These are phyloP conservation scores for Salvelinus fontinalis DNA, from an alignment of 2,113 vertebrate genomes.

Conservation along the genomic window DNA sequence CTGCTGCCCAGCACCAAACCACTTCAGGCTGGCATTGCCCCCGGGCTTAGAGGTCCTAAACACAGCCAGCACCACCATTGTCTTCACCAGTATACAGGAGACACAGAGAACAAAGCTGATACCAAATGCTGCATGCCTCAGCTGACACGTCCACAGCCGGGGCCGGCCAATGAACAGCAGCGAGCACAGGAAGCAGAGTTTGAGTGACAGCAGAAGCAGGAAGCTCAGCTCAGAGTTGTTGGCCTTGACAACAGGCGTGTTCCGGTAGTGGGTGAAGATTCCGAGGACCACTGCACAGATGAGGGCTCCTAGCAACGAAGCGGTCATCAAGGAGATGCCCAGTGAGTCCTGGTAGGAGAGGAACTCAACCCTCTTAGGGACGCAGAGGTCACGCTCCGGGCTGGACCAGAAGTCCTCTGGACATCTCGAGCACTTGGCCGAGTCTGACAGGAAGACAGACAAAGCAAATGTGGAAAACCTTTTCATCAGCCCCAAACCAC, in stretches of 20 bases:
- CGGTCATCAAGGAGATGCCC: constrained; percentile 64
- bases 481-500: neutral
- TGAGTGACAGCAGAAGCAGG: constrained; percentile 69
- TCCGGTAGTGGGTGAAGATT: constrained; percentile 57
- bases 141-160: constrained; percentile 65
- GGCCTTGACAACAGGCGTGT: constrained; percentile 69
- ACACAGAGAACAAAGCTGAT: constrained; percentile 74
- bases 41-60: constrained; percentile 65
- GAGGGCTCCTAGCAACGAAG: constrained; percentile 55
- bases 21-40: constrained; percentile 50
- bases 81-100: constrained; percentile 74
- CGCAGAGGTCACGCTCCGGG: constrained; percentile 50
- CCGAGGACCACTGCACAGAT: constrained; percentile 52
- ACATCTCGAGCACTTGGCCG: constrained; percentile 63
- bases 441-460: constrained; percentile 43
- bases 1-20: constrained; percentile 71
- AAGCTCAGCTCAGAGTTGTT: constrained; percentile 77
- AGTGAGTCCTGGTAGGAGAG: constrained; percentile 70
- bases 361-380: constrained; percentile 68
- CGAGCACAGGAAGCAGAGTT: constrained; percentile 74
- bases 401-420: constrained; percentile 73
- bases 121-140: constrained; percentile 74
- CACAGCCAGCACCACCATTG: constrained; percentile 73
- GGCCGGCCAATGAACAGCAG: constrained; percentile 73
- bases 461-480: neutral